Evolutionary conservation across 2,888 invertebrate species (phyloP), one percentile per base, ranked within the genome.

Genomic region (Acanthoscelides obtectus): DNA sequence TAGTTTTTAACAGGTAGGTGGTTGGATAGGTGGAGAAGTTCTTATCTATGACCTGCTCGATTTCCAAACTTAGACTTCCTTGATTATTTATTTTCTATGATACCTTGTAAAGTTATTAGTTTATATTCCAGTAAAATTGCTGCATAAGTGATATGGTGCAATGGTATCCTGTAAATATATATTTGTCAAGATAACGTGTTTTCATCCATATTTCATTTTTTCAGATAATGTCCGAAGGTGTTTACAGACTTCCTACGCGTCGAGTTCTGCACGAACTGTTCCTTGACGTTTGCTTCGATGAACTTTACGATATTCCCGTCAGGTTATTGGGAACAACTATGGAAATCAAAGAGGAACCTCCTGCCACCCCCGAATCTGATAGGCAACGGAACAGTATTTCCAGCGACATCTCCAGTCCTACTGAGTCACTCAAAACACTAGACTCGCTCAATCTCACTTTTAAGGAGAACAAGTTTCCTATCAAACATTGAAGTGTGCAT

Each of bases 251-350:
- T 81, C 90, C 90, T 74, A 92, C 96, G 1, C 89, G 98, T 17
- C 89, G 96, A 71, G 95, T 97, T 85, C 87, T 98, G 27, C 98
- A 98, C 84, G 98, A 98, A 84, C 87, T 98, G 64, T 98, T 98
- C 85, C 88, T 95, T 69, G 98, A 98, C 82, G 88, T 94, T 22
- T 88, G 89, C 80, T 95, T 94, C 82, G 91, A 92, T 69, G 88
- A 87, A 76, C 89, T 92, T 78, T 85, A 86, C 67, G 79, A 80
- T 22, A 89, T 89, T 12, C 74, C 76, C 74, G 68, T 83, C 80
- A 75, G 25, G 12, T 17, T 68, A 68, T 17, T 45, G 45, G 45
- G 45, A 6, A 17, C 17, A 45, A 19, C 25, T 21, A 45, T 27
- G 68, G 22, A 68, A 19, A 21, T 19, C 2, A 3, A 68, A 2